phyloP scores from a whole-genome alignment of 1,140 invertebrate species.

The Bombus cullumanus region DNA sequence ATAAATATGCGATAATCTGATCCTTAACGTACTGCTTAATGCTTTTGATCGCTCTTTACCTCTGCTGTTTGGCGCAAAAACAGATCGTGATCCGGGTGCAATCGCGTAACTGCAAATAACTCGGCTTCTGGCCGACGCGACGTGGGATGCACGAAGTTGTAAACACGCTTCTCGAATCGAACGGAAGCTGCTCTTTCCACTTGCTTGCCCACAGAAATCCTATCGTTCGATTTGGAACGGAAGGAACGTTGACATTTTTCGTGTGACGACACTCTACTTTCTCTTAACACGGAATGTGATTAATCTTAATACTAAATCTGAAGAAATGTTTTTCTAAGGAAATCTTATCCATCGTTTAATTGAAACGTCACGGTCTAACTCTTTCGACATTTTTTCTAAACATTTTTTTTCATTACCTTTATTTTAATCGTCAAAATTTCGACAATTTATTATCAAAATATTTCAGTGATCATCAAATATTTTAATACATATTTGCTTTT shows the following conservation, averaged over 20 bases:
- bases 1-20: conserved; percentile 32
- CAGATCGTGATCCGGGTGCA: conserved; percentile 60
- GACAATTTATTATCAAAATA: too few relatives aligned
- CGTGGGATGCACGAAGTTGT: conserved; percentile 44
- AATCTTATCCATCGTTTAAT: too few relatives aligned
- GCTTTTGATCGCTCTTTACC: conserved; percentile 9
- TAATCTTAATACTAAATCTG: too few relatives aligned
- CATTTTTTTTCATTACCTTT: too few relatives aligned
- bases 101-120: conserved; percentile 68
- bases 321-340: too few relatives aligned
- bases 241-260: neutral
- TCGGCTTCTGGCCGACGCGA: conserved; percentile 57
- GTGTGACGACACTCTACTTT: neutral
- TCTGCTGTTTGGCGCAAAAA: conserved; percentile 56
- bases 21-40: conserved; percentile 33
- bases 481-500: too few relatives aligned
- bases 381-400: too few relatives aligned
- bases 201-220: conserved; percentile 3
- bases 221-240: neutral
- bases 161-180: conserved; percentile 57
- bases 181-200: conserved; percentile 7
- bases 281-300: too few relatives aligned
- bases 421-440: too few relatives aligned
- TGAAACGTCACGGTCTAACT: too few relatives aligned
- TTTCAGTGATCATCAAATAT: too few relatives aligned